Evolutionary conservation across 2,888 invertebrate genomes (phyloP), one percentile per base, ranked within the genome.

Genomic region (Tricholauxania praeusta): DNA sequence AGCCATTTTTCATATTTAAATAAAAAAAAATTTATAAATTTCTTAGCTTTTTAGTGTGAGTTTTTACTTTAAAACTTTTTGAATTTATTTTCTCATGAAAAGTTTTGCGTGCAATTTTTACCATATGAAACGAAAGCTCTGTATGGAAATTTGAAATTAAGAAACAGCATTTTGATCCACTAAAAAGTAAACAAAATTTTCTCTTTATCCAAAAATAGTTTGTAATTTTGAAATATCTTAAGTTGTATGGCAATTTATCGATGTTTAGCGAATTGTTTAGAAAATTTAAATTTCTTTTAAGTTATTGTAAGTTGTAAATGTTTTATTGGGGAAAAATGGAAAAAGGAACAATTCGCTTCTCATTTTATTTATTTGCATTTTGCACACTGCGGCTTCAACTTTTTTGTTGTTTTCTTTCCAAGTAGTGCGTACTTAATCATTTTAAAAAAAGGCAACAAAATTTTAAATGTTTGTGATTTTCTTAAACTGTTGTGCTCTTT

Each of bases 341-440:
- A 28, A 28, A 28, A 78, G 74, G 78, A 83, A 81, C 80, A 79
- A 80, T 78, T 82, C 80, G 79, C 83, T 82, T 83, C 79, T 79
- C 80, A 81, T 82, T 81, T 76, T 79, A 82, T 83, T 84, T 82
- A 81, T 82, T 85, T 84, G 85, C 84, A 84, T 86, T 85, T 82
- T 83, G 85, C 85, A 85, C 85, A 86, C 85, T 86, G 83, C 84
- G 85, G 84, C 83, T 85, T 85, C 82, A 79, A 83, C 81, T 80
- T 80, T 39, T 10, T 39, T 10, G 39, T 39, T 39, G 10, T 39
- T 10, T 39, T 39, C 39, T 39, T 39, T 39, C 10, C 39, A 39
- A 39, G 39, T 39, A 39, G 39, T 39, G 39, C 10, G 39, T 39
- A 39, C 39, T 39, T 39, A 10, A 10, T 39, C 10, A 10, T 39